Base-by-base conservation (phyloP, 2,113 vertebrate genomes). In the Menura novaehollandiae region DNA sequence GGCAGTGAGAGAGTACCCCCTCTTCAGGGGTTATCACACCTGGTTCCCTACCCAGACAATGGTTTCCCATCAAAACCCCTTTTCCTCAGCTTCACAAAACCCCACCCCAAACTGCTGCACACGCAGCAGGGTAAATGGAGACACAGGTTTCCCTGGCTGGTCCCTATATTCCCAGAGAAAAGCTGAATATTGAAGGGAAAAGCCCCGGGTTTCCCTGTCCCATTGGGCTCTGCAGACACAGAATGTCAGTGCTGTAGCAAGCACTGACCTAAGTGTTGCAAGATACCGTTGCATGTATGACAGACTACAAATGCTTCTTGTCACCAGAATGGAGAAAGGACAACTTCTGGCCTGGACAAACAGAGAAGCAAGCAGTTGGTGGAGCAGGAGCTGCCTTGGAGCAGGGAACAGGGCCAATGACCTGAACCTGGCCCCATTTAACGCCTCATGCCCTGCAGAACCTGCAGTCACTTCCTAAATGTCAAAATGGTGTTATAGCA, bases 281-380 rank as follows among this genome's bases (percentile, higher is more conserved):
- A 58, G 43, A 66, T 32, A 18, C 15, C n/a, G 8, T 32, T 1
- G 0, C 19, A 13, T 2, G 0, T 39, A 2, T 20, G 51, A 28
- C 8, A 35, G 68, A 68, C 23, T 46, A 7, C 0, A 2, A 71
- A 32, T 27, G 35, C 32, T 81, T 74, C 26, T 43, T 10, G 3
- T 37, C 35, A 28, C 3, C 71, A 32, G 37, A 41, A 87, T 86
- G 22, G 39, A 85, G 43, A 87, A 63, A 72, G 32, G 32, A 89
- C 23, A 59, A 11, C 16, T 73, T 56, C 33, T 78, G 66, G 20
- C 20, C 13, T 1, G 4, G 32, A 2, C 32, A 66, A 73, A 64
- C 2, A 2, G 47, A 58, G 63, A 69, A 55, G 51, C 9, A 72
- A 66, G 46, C 0, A 3, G 21, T 23, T 62, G 33, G 11, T 73